phyloP scores from a whole-genome alignment of 2,888 invertebrate species.

The Griposia aprilina region DNA sequence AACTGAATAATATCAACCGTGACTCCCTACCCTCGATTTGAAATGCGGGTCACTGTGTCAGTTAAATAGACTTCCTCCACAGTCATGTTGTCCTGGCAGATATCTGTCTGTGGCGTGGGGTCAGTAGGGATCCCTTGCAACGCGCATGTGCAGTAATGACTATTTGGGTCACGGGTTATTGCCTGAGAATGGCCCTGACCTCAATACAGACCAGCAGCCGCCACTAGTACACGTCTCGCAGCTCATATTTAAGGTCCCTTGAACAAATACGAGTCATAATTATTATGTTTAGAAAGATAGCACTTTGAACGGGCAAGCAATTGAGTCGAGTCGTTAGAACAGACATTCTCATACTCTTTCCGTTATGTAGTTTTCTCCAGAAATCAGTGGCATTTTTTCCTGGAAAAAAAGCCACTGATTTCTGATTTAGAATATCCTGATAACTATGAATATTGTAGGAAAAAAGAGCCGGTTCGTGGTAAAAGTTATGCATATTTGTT shows the following conservation, averaged over 20 bases:
- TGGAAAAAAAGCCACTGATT: too few species aligned
- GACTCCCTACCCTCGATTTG: background rate
- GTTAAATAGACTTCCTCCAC: background rate
- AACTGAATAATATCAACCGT: constrained; percentile 3
- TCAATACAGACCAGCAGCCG: background rate
- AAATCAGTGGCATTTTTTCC: too few species aligned
- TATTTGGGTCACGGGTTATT: constrained; percentile 3
- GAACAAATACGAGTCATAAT: background rate
- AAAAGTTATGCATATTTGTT: too few species aligned
- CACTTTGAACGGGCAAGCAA: background rate
- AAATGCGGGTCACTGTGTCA: constrained; percentile 7
- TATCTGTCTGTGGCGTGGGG: constrained; percentile 10
- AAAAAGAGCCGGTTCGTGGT: too few species aligned
- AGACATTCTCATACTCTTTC: background rate
- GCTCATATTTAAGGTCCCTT: background rate
- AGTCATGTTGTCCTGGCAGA: constrained; percentile 9
- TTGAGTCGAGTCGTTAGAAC: background rate
- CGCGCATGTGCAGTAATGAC: constrained; percentile 30
- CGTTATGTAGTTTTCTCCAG: too few species aligned
- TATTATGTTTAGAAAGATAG: background rate
- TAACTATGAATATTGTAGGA: too few species aligned
- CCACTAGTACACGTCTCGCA: background rate
- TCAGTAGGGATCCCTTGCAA: background rate
- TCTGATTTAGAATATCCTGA: too few species aligned
- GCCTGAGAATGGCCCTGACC: constrained; percentile 28